Conservation (phyloP, 2,888 invertebrate genomes). For the Amaurobius ferox region DNA sequence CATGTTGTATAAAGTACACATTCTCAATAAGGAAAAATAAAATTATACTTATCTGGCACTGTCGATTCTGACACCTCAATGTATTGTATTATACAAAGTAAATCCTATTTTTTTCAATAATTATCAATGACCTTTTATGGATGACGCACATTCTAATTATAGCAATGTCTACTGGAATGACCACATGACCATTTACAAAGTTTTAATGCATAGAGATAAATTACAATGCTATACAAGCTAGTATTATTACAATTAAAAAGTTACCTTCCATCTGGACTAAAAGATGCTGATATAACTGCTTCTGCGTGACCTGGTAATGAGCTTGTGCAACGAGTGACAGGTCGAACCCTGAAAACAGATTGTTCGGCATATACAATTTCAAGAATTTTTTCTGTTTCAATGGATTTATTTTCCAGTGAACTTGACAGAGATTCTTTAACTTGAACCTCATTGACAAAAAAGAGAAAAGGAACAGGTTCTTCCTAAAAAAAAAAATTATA, state of each 20-base stretch:
- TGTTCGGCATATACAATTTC: slow-evolving; percentile 98
- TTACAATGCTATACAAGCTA: too few relatives aligned
- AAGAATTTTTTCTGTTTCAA: slow-evolving; percentile 87
- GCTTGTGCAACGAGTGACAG: slow-evolving; percentile 81
- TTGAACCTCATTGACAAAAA: slow-evolving; percentile 93
- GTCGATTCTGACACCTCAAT: too few relatives aligned
- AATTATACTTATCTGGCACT: too few relatives aligned
- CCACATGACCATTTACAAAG: too few relatives aligned
- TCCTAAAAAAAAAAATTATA: slow-evolving; percentile 79
- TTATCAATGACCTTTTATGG: too few relatives aligned
- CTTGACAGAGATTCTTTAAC: slow-evolving; percentile 85
- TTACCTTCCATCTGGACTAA: slow-evolving; percentile 92
- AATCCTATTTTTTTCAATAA: too few relatives aligned
- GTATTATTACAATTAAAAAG: slow-evolving; percentile 5
- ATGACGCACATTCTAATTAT: too few relatives aligned
- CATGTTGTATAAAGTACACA: too few relatives aligned
- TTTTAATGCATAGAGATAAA: too few relatives aligned
- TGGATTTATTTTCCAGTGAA: slow-evolving; percentile 84
- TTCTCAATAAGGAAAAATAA: too few relatives aligned
- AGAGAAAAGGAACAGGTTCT: slow-evolving; percentile 88
- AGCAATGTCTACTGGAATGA: too few relatives aligned
- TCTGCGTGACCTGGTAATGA: slow-evolving; percentile 97
- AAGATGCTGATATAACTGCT: slow-evolving; percentile 95
- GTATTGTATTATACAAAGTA: too few relatives aligned
- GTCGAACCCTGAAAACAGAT: slow-evolving; percentile 86